phyloP scores from a whole-genome alignment of 2,888 invertebrate genomes.

The Gerris lacustris region DNA sequence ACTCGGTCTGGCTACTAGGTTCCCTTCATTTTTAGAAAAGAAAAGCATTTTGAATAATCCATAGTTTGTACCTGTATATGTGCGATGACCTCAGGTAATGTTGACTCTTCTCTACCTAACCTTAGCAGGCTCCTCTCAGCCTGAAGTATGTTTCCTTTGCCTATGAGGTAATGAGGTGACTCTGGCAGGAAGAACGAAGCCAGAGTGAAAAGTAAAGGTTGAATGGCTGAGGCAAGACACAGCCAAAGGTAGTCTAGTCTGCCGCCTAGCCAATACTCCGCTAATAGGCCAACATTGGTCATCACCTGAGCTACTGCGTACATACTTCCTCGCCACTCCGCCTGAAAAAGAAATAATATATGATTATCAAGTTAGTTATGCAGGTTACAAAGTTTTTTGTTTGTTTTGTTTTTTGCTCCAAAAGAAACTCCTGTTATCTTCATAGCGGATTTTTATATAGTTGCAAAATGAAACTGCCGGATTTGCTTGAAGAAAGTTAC shows the following conservation, averaged over 20 bases:
- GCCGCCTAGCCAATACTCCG: background rate
- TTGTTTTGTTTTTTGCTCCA: too few species aligned
- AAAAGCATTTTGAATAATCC: too few species aligned
- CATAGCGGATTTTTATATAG: too few species aligned
- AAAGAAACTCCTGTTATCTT: too few species aligned
- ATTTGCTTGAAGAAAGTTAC: too few species aligned
- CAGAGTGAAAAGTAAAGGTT: background rate
- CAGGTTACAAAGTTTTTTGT: too few species aligned
- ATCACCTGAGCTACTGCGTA: background rate
- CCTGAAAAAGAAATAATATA: background rate
- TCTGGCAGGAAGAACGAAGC: background rate
- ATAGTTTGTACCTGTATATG: background rate
- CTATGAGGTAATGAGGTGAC: background rate
- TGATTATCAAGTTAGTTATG: too few species aligned
- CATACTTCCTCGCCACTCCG: slow-evolving; percentile 7
- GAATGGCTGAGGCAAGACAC: background rate
- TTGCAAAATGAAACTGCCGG: too few species aligned
- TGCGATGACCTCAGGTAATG: background rate
- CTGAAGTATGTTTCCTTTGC: background rate
- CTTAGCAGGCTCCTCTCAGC: background rate
- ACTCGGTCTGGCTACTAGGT: too few species aligned
- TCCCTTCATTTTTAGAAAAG: too few species aligned
- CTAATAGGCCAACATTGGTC: background rate
- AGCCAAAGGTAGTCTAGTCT: background rate
- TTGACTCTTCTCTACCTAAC: background rate